These are phyloP conservation scores for Cylas formicarius DNA, from an alignment of 1,140 invertebrate genomes.

Conservation along the genomic window DNA sequence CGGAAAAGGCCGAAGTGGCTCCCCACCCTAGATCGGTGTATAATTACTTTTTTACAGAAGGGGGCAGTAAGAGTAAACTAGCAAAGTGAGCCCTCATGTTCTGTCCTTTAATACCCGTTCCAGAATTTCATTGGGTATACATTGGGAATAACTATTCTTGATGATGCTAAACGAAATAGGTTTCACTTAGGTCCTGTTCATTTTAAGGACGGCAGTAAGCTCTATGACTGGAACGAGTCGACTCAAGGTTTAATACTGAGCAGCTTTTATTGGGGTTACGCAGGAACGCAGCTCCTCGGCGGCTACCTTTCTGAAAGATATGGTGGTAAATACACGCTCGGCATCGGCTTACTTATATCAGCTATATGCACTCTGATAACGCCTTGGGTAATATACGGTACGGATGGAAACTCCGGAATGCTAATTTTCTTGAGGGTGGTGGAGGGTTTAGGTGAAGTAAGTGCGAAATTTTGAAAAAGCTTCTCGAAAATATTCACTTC, in stretches of 20 bases:
- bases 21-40: too few species aligned
- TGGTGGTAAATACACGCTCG: conserved; percentile 69
- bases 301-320: conserved; percentile 67
- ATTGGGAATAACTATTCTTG: too few species aligned
- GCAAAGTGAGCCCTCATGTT: too few species aligned
- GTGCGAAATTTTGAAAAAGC: not conserved
- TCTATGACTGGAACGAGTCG: conserved; percentile 57
- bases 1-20: too few species aligned
- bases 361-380: conserved; percentile 67
- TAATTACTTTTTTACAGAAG: too few species aligned
- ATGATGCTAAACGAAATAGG: too few species aligned
- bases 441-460: conserved; percentile 62
- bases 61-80: too few species aligned
- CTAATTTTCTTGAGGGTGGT: conserved; percentile 58
- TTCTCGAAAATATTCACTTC: not conserved
- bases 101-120: too few species aligned
- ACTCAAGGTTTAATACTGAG: conserved; percentile 58
- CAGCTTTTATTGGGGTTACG: conserved; percentile 69
- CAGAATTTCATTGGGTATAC: too few species aligned
- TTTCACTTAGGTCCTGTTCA: not conserved
- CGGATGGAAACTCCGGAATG: conserved; percentile 44
- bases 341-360: conserved; percentile 62
- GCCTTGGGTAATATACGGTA: conserved; percentile 54
- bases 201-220: conserved; percentile 26
- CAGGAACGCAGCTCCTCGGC: conserved; percentile 65